Evolutionary conservation across 2,113 vertebrate species (phyloP).

Genomic region (Neogale vison): DNA sequence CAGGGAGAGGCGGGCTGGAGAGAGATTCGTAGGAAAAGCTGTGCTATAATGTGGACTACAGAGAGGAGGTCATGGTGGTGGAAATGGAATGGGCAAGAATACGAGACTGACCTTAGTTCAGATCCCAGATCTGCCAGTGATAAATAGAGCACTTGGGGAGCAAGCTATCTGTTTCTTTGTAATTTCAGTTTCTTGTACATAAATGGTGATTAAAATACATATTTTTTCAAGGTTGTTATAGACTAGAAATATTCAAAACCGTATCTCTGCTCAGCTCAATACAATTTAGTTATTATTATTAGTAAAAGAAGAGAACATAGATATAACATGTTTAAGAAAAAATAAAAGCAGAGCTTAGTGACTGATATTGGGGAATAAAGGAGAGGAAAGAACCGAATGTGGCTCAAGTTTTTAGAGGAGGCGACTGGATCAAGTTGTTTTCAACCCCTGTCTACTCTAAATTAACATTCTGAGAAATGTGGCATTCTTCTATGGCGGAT

Average conservation of each 20-base stretch:
- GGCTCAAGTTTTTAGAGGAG: neutral
- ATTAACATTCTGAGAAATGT: neutral
- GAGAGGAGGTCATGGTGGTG: neutral
- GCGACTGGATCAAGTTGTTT: neutral
- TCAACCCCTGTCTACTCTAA: neutral
- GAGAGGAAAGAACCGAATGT: neutral
- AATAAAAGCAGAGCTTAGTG: constrained; percentile 15
- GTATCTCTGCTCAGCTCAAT: neutral
- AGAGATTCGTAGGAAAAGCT: neutral
- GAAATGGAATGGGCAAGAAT: neutral
- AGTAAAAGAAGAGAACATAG: neutral
- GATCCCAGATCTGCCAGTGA: neutral
- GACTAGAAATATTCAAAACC: neutral
- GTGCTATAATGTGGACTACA: neutral
- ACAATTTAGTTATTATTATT: neutral
- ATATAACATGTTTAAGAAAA: neutral
- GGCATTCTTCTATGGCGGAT: neutral
- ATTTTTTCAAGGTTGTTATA: constrained; percentile 21
- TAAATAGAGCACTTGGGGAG: neutral
- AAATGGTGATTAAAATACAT: neutral
- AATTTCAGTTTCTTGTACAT: neutral
- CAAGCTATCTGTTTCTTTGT: neutral
- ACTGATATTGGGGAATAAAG: neutral
- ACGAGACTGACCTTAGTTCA: neutral
- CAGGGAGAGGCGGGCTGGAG: neutral